Conservation (phyloP, 2,113 vertebrate genomes). For the Salvelinus alpinus region DNA sequence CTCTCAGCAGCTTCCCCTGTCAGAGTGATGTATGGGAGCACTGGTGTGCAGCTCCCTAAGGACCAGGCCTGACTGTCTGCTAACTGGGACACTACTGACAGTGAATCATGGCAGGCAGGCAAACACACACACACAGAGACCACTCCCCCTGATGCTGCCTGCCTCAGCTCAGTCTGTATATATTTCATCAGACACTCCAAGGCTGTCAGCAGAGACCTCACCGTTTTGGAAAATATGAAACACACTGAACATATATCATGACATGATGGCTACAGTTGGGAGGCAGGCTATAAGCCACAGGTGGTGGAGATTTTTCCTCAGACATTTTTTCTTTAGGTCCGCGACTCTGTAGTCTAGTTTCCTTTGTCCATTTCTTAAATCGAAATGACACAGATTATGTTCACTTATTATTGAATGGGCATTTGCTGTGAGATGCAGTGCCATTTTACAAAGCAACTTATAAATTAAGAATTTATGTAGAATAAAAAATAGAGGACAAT, state of each 20-base stretch:
- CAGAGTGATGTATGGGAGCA: conserved; percentile 67
- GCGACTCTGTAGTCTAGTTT: conserved; percentile 15
- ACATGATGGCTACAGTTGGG: conserved; percentile 28
- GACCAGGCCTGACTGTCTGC: conserved; percentile 69
- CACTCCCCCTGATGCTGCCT: conserved; percentile 35
- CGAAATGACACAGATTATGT: conserved; percentile 33
- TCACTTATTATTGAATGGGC: no score
- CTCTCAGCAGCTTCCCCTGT: conserved; percentile 68
- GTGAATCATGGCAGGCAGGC: conserved; percentile 63
- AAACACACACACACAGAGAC: conserved; percentile 20
- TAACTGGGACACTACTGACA: conserved; percentile 75
- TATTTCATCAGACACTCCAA: conserved; percentile 42
- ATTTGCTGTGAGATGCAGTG: no score
- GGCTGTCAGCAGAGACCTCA: conserved; percentile 36
- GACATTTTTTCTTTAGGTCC: conserved; percentile 17
- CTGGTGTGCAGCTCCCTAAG: conserved; percentile 62
- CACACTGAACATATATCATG: conserved; percentile 42
- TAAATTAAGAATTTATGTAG: no score
- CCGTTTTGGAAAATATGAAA: conserved; percentile 40
- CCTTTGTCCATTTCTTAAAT: conserved; percentile 9
- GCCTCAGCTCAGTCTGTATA: conserved; percentile 3
- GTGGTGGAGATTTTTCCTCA: conserved; percentile 28
- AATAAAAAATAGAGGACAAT: no score
- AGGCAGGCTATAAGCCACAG: conserved; percentile 39
- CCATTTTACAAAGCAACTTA: no score